phyloP scores from a whole-genome alignment of 1,140 invertebrate genomes.

The Drosophila tropicalis region DNA sequence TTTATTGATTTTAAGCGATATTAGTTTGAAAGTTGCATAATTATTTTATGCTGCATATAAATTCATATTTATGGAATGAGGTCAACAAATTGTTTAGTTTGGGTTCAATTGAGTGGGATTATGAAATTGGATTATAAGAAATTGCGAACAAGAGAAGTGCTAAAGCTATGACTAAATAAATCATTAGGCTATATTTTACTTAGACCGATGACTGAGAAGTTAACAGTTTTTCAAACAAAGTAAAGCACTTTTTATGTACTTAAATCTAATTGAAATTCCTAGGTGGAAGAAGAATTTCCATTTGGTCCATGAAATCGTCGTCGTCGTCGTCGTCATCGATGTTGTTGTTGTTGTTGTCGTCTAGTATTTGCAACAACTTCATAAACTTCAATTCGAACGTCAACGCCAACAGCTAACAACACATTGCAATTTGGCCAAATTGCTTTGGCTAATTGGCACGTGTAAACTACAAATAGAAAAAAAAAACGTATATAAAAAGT shows the following conservation, averaged over 20 bases:
- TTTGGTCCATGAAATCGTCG: neutral
- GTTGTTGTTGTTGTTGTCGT: neutral
- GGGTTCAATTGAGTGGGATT: slow-evolving; percentile 7
- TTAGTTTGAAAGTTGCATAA: slow-evolving; percentile 64
- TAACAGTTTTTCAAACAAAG: too few relatives aligned
- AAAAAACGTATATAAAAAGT: neutral
- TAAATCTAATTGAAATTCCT: neutral
- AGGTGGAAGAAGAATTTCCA: slow-evolving; percentile 11
- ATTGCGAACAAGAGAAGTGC: neutral
- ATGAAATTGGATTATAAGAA: neutral
- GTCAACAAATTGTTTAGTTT: slow-evolving; percentile 7
- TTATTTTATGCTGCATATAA: slow-evolving; percentile 64
- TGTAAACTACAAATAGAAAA: slow-evolving; percentile 45
- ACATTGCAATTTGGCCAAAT: slow-evolving; percentile 80
- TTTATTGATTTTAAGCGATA: slow-evolving; percentile 75
- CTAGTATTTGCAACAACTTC: slow-evolving; percentile 58
- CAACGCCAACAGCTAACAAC: slow-evolving; percentile 74
- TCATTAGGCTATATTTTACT: too few relatives aligned
- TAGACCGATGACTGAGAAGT: too few relatives aligned
- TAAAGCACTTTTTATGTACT: neutral
- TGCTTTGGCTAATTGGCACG: slow-evolving; percentile 76
- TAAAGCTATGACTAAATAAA: too few relatives aligned
- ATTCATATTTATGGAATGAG: slow-evolving; percentile 58
- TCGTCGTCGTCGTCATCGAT: neutral
- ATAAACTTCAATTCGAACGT: slow-evolving; percentile 62